phyloP scores from a whole-genome alignment of 2,888 invertebrate genomes.

The Dryocosmus kuriphilus region DNA sequence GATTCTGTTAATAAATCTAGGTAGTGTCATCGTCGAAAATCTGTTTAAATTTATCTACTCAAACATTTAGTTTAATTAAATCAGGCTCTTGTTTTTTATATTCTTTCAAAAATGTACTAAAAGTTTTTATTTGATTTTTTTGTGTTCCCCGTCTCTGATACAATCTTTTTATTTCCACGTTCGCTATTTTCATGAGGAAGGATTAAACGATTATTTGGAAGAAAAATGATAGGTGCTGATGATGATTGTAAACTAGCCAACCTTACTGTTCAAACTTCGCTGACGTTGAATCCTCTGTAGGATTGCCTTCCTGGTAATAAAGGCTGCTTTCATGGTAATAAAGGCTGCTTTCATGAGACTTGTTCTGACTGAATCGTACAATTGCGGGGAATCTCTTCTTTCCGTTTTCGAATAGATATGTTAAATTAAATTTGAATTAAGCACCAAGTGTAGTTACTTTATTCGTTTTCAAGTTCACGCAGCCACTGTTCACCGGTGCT shows the following conservation, averaged over 20 bases:
- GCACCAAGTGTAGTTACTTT: no score
- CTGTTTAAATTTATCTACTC: slow-evolving; percentile 10
- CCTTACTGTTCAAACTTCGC: not conserved
- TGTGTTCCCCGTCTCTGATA: slow-evolving; percentile 1
- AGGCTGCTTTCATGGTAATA: no score
- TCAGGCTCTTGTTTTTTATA: not conserved
- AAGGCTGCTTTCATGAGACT: no score
- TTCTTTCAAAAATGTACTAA: not conserved
- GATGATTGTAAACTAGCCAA: not conserved
- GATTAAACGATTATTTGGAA: not conserved
- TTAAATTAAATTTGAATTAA: no score
- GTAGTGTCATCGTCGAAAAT: not conserved
- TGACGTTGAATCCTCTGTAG: no score
- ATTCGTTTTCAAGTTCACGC: no score
- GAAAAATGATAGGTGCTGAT: not conserved
- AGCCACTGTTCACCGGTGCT: no score
- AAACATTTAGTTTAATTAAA: not conserved
- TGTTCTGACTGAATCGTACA: no score
- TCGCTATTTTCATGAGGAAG: not conserved
- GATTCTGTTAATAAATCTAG: no score
- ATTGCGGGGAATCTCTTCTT: no score
- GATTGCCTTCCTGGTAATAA: no score
- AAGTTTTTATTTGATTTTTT: slow-evolving; percentile 13
- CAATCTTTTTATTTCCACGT: not conserved
- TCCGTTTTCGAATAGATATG: no score